Evolutionary conservation across 1,140 invertebrate species (phyloP), one percentile per base, ranked within the genome.

Genomic region (Agrypnia vestita): DNA sequence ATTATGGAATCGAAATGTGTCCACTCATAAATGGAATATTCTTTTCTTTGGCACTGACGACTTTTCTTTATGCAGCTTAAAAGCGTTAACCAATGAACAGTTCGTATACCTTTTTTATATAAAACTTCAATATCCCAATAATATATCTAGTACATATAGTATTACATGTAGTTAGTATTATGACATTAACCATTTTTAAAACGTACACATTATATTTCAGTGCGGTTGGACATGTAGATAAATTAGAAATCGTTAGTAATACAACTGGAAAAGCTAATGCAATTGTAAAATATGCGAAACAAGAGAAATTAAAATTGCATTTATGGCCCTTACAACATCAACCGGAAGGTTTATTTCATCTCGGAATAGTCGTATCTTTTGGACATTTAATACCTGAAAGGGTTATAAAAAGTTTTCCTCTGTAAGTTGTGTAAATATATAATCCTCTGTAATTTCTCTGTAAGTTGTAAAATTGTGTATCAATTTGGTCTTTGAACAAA

Each of bases 361-460:
- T 95, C 64, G 94, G 94, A 25, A 84, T 94, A 61, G 92, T 95
- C 44, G 93, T 94, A 0, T 94, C 93, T 0, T 95, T 94, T 90
- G 94, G 94, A 0, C 90, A 93, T 86, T 85, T 95, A 71, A 94
- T 95, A 85, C 93, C 94, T 4, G 84, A 89, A 75, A 74, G 86
- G 13, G 86, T 94, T 3, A 94, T 95, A 43, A 86, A 91, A 56
- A 86, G 88, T 43, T 94, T 95, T 86, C 91, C 92, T 49, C 82
- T 92, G 91, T 93, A 89, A 90, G 90, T 88, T 49, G 78, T 47
- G 15, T 69, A n/a, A 15, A 62, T 51, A 13, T 62, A 62, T 21
- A 56, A 46, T 21, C 15, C n/a, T n/a, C n/a, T n/a, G n/a, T 13
- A 43, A 64, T 19, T 0, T 10, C 8, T 7, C 11, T n/a, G n/a